Evolutionary conservation across 2,888 invertebrate species (phyloP), one percentile per base, ranked within the genome.

Genomic region (Dryocosmus kuriphilus): DNA sequence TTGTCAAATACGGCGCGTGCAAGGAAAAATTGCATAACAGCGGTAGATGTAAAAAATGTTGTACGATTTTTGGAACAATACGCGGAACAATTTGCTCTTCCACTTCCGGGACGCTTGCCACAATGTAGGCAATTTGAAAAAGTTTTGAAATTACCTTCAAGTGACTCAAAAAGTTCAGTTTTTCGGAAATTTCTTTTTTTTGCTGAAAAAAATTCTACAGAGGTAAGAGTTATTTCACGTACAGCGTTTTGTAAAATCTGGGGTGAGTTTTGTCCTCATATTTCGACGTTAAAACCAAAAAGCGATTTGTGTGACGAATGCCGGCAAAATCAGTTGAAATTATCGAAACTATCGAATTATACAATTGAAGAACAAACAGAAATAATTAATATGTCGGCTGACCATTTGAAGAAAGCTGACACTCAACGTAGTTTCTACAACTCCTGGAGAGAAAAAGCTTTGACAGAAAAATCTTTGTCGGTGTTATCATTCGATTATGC

Each of bases 251-350:
- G 14, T 3, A 14, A 41, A 41, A 75, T 75, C 27, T 75, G 75
- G 75, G 27, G 1, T n/a, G 5, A 41, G 9, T 61, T 24, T 16
- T 75, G 75, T 46, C 75, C 61, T n/a, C 41, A 75, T 6, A 51
- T 75, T 19, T 41, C 30, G 41, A 75, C 38, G 3, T 35, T 63
- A 35, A 63, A 63, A 38, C 63, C 63, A 11, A n/a, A n/a, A 38
- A 38, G 22, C 35, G 62, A 75, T 61, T 55, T 61, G 19, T 75
- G 75, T 19, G 75, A 75, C n/a, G 35, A 32, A 38, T 75, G 75
- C 9, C 61, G 61, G 0, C 61, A 75, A 55, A 75, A 61, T 61
- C 60, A 75, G 14, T 75, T 75, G 9, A n/a, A 75, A 55, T 30
- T 75, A 9, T 22, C 61, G 16, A 41, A 61, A 24, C 5, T 27